Conservation (phyloP, 2,888 invertebrate genomes). For the Idaea dimidiata region DNA sequence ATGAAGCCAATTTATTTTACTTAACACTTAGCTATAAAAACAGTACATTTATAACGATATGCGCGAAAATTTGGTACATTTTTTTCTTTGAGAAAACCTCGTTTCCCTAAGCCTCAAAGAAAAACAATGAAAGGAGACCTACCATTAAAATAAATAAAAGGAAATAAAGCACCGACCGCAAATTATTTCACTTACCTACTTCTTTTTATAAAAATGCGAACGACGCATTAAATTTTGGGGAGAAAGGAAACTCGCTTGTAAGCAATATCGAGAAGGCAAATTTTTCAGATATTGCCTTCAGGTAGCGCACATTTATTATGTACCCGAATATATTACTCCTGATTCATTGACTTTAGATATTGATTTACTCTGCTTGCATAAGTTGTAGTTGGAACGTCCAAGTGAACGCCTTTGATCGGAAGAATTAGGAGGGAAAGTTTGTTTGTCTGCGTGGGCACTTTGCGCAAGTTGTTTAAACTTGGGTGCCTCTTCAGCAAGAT, state of each 20-base stretch:
- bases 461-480: conserved; percentile 31
- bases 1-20: conserved; percentile 60
- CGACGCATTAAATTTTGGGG: conserved; percentile 81
- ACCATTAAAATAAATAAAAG: conserved; percentile 80
- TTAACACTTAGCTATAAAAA: conserved; percentile 54
- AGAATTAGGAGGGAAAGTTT: conserved; percentile 54
- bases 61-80: conserved; percentile 55
- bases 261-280: conserved; percentile 81
- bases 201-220: conserved; percentile 81
- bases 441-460: conserved; percentile 39
- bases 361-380: conserved; percentile 80
- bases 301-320: conserved; percentile 82
- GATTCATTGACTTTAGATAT: conserved; percentile 81
- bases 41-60: conserved; percentile 60
- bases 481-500: conserved; percentile 25
- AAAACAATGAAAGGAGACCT: conserved; percentile 74
- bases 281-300: conserved; percentile 82
- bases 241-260: conserved; percentile 81
- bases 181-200: conserved; percentile 81
- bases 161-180: conserved; percentile 77
- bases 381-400: conserved; percentile 67
- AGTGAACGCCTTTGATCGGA: conserved; percentile 55
- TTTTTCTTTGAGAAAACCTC: conserved; percentile 54
- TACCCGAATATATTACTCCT: conserved; percentile 82
- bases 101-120: conserved; percentile 62